phyloP scores from a whole-genome alignment of 2,113 vertebrate species.

The Columba janthina region DNA sequence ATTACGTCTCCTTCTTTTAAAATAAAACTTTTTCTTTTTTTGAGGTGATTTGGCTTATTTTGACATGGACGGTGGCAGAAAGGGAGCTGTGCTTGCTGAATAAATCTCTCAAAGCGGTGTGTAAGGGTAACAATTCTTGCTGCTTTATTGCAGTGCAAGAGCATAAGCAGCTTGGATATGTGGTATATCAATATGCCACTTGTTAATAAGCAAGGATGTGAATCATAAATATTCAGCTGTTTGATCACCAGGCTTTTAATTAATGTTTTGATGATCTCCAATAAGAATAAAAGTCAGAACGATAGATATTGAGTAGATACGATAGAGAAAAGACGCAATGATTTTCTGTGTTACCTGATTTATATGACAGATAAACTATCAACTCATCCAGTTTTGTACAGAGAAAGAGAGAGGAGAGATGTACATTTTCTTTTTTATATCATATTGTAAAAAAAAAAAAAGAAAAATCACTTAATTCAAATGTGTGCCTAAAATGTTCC shows the following conservation, averaged over 20 bases:
- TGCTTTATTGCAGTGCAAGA: slow-evolving; percentile 63
- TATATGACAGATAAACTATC: slow-evolving; percentile 73
- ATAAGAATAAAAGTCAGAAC: slow-evolving; percentile 74
- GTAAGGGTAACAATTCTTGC: slow-evolving; percentile 58
- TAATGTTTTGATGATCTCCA: slow-evolving; percentile 76
- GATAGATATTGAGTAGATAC: slow-evolving; percentile 61
- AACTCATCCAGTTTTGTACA: slow-evolving; percentile 38
- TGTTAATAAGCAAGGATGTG: slow-evolving; percentile 71
- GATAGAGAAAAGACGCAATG: slow-evolving; percentile 66
- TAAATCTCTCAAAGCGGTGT: slow-evolving; percentile 48
- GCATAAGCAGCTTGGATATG: slow-evolving; percentile 65
- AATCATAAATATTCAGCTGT: slow-evolving; percentile 73
- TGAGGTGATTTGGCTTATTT: slow-evolving; percentile 3
- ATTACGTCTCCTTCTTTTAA: neutral
- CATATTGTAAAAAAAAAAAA: slow-evolving; percentile 11
- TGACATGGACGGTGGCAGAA: neutral
- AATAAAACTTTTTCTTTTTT: neutral
- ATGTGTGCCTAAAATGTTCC: slow-evolving; percentile 52
- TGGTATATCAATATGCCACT: slow-evolving; percentile 71
- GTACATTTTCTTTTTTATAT: slow-evolving; percentile 48
- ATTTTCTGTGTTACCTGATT: slow-evolving; percentile 70
- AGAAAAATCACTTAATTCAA: slow-evolving; percentile 49
- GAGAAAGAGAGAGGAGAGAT: slow-evolving; percentile 15
- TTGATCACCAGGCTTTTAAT: slow-evolving; percentile 75
- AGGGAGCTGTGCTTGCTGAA: slow-evolving; percentile 18